Evolutionary conservation across 2,888 invertebrate species (phyloP).

Genomic region (Agrotis segetum): DNA sequence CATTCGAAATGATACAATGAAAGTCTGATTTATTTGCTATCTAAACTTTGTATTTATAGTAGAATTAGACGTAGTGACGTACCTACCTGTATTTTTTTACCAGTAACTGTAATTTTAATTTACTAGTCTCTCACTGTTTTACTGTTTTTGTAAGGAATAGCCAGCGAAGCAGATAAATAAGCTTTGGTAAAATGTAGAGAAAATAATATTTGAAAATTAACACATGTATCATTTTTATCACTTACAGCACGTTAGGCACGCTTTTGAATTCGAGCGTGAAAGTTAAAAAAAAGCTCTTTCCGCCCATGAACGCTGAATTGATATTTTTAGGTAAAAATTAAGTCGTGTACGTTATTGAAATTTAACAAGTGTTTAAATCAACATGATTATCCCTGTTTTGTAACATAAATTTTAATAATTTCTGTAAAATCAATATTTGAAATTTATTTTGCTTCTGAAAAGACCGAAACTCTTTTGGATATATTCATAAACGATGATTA

Average conservation of each 20-base stretch:
- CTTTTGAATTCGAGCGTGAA: conserved; percentile 13
- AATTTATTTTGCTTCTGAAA: background rate
- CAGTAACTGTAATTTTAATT: conserved; percentile 64
- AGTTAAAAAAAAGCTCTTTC: conserved; percentile 10
- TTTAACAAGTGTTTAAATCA: background rate
- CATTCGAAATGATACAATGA: conserved; percentile 52
- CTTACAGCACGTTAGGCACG: conserved; percentile 37
- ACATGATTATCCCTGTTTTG: background rate
- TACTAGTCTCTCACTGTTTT: conserved; percentile 71
- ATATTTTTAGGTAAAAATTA: conserved; percentile 18
- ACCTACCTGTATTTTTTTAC: conserved; percentile 62
- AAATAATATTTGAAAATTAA: conserved; percentile 33
- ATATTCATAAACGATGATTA: background rate
- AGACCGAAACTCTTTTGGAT: background rate
- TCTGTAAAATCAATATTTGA: background rate
- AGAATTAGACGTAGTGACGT: conserved; percentile 52
- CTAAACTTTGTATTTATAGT: conserved; percentile 54
- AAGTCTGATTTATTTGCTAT: conserved; percentile 67
- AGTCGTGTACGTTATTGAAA: background rate
- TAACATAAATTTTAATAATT: background rate
- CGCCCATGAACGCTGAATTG: background rate
- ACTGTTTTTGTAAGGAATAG: conserved; percentile 54
- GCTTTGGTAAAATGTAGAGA: conserved; percentile 33
- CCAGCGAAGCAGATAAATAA: background rate
- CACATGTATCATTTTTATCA: conserved; percentile 52